phyloP scores from a whole-genome alignment of 2,113 vertebrate species.

The Bos javanicus region DNA sequence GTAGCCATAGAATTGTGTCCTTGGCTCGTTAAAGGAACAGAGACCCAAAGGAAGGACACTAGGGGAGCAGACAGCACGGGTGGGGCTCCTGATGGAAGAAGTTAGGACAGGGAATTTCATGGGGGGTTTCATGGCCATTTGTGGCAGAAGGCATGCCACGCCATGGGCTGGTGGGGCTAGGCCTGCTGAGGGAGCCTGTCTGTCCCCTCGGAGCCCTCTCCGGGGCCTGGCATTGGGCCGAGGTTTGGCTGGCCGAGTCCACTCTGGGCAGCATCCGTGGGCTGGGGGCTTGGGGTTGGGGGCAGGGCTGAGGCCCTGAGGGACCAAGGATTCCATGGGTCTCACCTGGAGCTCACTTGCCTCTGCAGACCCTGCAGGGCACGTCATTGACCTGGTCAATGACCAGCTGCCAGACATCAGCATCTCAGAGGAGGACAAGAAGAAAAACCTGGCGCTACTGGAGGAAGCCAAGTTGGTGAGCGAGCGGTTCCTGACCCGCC shows the following conservation, averaged over 20 bases:
- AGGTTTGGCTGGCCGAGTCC: background rate
- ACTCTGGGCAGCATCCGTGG: background rate
- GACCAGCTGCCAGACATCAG: constrained; percentile 92
- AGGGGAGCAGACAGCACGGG: background rate
- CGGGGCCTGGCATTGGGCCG: accelerated
- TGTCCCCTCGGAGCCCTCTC: background rate
- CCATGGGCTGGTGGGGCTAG: background rate
- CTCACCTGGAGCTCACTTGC: background rate
- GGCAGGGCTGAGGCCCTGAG: background rate
- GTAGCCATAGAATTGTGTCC: too few species aligned
- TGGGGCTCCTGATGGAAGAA: background rate
- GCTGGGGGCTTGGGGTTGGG: background rate
- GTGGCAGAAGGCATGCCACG: background rate
- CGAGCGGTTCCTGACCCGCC: constrained; percentile 91
- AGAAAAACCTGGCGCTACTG: constrained; percentile 94
- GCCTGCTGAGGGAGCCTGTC: background rate
- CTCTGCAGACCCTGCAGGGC: constrained; percentile 87
- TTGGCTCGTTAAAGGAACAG: background rate
- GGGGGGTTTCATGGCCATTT: background rate
- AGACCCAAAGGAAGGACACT: background rate
- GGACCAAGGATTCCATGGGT: background rate
- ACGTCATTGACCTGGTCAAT: constrained; percentile 93
- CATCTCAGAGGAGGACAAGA: constrained; percentile 96
- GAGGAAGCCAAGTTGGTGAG: constrained; percentile 96
- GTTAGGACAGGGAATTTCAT: background rate